Percentiles rank a stretch among this genome's conserved stretches.
phyloP scores from a whole-genome alignment of 2,888 invertebrate species.

The Nebria brevicollis region DNA sequence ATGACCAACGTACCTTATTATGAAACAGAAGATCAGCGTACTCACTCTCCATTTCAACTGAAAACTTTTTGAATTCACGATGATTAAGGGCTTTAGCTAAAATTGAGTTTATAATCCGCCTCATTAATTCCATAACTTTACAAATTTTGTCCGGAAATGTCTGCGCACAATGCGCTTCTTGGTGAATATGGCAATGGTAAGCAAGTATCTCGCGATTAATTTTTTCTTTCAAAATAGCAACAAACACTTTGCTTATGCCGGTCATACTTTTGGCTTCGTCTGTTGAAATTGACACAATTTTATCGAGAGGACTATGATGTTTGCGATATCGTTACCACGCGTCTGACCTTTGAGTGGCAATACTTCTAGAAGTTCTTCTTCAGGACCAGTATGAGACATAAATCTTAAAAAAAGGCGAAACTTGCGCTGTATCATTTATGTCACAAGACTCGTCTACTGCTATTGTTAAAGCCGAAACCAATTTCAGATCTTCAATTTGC shows the following conservation, averaged over 20 bases:
- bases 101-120: too few relatives aligned
- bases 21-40: slow-evolving; percentile 53
- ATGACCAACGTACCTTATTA: slow-evolving; percentile 53
- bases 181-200: slow-evolving; percentile 55
- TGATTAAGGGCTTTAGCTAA: slow-evolving; percentile 51
- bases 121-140: slow-evolving; percentile 33
- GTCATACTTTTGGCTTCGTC: slow-evolving; percentile 52
- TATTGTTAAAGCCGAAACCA: slow-evolving; percentile 32
- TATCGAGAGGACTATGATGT: slow-evolving; percentile 50
- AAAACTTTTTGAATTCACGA: slow-evolving; percentile 53
- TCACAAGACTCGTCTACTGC: slow-evolving; percentile 50
- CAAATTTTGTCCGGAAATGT: slow-evolving; percentile 53
- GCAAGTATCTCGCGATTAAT: slow-evolving; percentile 51
- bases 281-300: slow-evolving; percentile 51
- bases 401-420: slow-evolving; percentile 50
- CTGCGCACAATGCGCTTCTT: slow-evolving; percentile 54
- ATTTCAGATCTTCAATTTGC: too few relatives aligned
- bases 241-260: slow-evolving; percentile 50
- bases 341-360: slow-evolving; percentile 50
- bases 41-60: slow-evolving; percentile 53
- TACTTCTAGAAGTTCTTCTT: slow-evolving; percentile 51
- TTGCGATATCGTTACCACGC: slow-evolving; percentile 52
- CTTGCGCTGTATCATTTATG: slow-evolving; percentile 52
- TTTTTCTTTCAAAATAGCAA: slow-evolving; percentile 52
- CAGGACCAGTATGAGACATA: slow-evolving; percentile 49